Evolutionary conservation across 2,888 invertebrate species (phyloP).

Genomic region (Mythimna loreyi): DNA sequence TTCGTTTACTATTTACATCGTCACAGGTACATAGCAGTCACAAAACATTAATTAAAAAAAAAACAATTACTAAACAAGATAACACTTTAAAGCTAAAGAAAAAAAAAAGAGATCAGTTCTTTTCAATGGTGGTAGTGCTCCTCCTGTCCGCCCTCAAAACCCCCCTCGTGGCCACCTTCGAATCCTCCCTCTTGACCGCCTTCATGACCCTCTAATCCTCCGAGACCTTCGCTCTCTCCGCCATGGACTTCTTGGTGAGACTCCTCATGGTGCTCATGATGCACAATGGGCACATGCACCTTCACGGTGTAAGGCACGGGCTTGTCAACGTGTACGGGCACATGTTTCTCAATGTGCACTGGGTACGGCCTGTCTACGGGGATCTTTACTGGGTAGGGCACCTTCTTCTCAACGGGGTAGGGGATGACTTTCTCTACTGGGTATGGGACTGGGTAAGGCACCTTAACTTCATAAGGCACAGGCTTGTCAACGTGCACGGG

Average conservation of each 20-base stretch:
- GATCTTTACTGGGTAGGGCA: constrained; percentile 92
- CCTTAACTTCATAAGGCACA: constrained; percentile 94
- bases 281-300: constrained; percentile 92
- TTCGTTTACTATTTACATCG: constrained; percentile 85
- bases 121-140: constrained; percentile 81
- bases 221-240: constrained; percentile 35
- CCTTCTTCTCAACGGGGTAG: constrained; percentile 92
- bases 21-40: constrained; percentile 80
- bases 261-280: constrained; percentile 46
- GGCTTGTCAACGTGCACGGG: constrained; percentile 95
- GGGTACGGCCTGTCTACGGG: constrained; percentile 91
- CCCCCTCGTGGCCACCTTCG: constrained; percentile 33
- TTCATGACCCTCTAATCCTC: constrained; percentile 44
- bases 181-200: neutral
- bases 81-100: constrained; percentile 88
- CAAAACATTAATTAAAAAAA: constrained; percentile 77
- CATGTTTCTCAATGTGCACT: constrained; percentile 92
- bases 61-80: constrained; percentile 84
- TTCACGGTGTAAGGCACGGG: constrained; percentile 93
- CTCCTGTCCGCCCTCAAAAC: constrained; percentile 45
- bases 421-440: constrained; percentile 93
- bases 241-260: constrained; percentile 46
- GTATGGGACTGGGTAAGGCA: constrained; percentile 93
- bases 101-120: constrained; percentile 87
- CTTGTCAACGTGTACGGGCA: constrained; percentile 92